These are phyloP conservation scores for Himalopsyche tibetana DNA, from an alignment of 2,888 invertebrate genomes.

Conservation along the genomic window DNA sequence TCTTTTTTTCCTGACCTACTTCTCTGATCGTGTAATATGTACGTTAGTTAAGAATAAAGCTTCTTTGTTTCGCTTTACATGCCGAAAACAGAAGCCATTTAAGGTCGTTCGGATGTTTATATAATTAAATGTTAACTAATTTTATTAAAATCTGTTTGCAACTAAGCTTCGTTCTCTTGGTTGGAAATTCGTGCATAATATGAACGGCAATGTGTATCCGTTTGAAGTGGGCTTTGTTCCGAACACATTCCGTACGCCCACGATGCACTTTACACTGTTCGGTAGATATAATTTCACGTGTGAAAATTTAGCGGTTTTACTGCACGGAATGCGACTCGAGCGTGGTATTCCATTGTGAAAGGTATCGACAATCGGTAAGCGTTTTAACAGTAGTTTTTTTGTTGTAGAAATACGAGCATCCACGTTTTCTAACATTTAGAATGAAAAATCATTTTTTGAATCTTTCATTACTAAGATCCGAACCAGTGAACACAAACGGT, in stretches of 20 bases:
- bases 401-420: no score
- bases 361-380: not conserved
- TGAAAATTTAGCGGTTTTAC: constrained; percentile 6
- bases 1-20: no score
- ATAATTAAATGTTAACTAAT: not conserved
- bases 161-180: not conserved
- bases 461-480: no score
- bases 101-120: no score
- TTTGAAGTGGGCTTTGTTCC: constrained; percentile 12
- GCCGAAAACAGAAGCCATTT: no score
- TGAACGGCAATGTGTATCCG: not conserved
- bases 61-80: no score
- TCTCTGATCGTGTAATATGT: no score
- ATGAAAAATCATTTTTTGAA: no score
- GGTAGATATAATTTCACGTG: not conserved
- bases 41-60: no score
- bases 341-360: not conserved
- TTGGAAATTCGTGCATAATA: not conserved
- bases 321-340: not conserved
- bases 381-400: no score
- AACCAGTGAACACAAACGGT: no score
- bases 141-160: not conserved
- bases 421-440: no score
- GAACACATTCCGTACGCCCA: not conserved
- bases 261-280: not conserved